These are phyloP conservation scores for Addax nasomaculatus DNA, from an alignment of 2,113 vertebrate species.

Conservation along the genomic window DNA sequence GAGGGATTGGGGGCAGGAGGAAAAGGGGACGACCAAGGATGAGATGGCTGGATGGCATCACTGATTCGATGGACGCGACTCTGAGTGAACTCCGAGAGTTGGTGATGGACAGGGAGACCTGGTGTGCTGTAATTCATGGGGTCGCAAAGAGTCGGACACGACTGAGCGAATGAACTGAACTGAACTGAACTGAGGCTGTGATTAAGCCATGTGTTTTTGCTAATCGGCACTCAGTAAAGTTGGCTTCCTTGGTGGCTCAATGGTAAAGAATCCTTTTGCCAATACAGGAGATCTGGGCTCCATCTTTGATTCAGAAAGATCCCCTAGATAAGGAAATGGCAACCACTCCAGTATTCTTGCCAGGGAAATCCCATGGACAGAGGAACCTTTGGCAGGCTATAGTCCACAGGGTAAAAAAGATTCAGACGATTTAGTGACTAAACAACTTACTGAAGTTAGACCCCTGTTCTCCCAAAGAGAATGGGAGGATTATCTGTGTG, in stretches of 20 bases:
- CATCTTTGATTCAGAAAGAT: neutral
- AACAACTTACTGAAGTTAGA: neutral
- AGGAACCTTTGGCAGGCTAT: neutral
- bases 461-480: neutral
- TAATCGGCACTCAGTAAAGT: neutral
- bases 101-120: no score
- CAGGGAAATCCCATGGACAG: neutral
- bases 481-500: neutral
- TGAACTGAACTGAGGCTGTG: neutral
- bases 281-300: neutral
- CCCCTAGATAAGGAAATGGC: neutral
- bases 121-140: no score
- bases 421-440: neutral
- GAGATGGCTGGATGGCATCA: no score
- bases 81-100: no score
- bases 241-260: neutral
- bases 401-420: neutral
- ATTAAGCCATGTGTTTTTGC: neutral
- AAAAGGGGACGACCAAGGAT: no score
- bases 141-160: rapidly evolving
- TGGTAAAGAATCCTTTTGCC: neutral
- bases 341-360: neutral
- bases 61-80: rapidly evolving
- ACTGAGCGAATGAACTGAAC: no score
- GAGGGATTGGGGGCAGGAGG: no score